Evolutionary conservation across 1,140 invertebrate genomes (phyloP), one percentile per base, ranked within the genome.

Genomic region (Papilio xuthus): DNA sequence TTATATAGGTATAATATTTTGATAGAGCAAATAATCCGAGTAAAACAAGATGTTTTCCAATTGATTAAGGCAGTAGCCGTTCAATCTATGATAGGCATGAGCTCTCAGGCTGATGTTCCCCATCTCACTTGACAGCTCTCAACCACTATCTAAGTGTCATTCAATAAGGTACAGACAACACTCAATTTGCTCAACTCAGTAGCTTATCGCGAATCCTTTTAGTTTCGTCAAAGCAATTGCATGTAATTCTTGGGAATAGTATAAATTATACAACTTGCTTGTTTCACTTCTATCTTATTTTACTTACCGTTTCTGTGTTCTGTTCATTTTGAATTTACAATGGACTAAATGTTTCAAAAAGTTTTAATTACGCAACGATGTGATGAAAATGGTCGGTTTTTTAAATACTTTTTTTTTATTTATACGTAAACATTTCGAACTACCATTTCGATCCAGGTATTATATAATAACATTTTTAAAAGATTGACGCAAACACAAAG

Each of bases 121-220:
- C 73, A 75, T 56, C 60, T 67, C 60, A 73, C 73, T 75, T 50
- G 73, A 75, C 28, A 26, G n/a, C 47, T 56, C 73, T 56, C 47
- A 28, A 75, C 23, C 71, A 15, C 50, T 37, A 56, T 75, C 28
- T 74, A 56, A 75, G 73, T 56, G 73, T 75, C 73, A 56, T 75
- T 56, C 73, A 75, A 75, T 75, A 75, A 75, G 28, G 50, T 20
- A 75, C 42, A 42, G 50, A 56, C 47, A 56, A 56, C 47, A 75
- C 73, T 53, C 53, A 75, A 75, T 75, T 75, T 75, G 73, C 50
- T 50, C 18, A 37, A 75, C 32, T 75, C 73, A 50, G 50, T 32
- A 28, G 47, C 73, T 75, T 75, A 75, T 75, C 50, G 18, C 26
- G 73, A 75, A 37, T 75, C 23, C 23, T 56, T 56, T 74, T 74